Conservation (phyloP, 92 coral and sea anemone genomes). For the Porites lobata region DNA sequence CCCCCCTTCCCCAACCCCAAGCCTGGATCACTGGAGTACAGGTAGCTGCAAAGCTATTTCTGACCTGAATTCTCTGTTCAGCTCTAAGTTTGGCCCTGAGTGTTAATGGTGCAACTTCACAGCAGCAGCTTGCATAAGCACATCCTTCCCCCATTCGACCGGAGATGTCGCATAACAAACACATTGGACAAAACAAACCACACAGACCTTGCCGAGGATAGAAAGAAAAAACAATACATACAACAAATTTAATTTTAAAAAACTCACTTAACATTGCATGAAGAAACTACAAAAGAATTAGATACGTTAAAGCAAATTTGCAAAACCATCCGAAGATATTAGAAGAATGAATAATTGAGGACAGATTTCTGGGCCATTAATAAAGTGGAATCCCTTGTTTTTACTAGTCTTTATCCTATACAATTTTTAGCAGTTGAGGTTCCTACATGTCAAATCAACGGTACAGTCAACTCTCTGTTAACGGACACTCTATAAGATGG, state of each 20-base stretch:
- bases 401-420: no score
- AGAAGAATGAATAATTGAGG: no score
- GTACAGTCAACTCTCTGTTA: no score
- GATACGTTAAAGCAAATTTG: no score
- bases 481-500: no score
- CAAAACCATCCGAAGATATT: no score
- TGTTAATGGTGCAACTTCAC: slow-evolving; percentile 77
- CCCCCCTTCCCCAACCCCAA: not conserved
- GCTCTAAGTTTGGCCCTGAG: slow-evolving; percentile 90
- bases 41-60: no score
- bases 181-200: slow-evolving; percentile 71
- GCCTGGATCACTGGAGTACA: no score
- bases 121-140: slow-evolving; percentile 82
- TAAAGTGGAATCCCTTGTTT: no score
- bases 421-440: no score
- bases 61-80: slow-evolving; percentile 89
- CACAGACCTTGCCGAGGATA: slow-evolving; percentile 65
- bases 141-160: slow-evolving; percentile 89
- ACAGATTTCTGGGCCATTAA: no score
- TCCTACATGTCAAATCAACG: no score
- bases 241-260: not conserved
- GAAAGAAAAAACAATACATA: not conserved
- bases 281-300: not conserved
- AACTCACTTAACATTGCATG: not conserved
- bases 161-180: slow-evolving; percentile 72